Evolutionary conservation across 2,113 vertebrate species (phyloP), one percentile per base, ranked within the genome.

Genomic region (Tauraco erythrolophus): DNA sequence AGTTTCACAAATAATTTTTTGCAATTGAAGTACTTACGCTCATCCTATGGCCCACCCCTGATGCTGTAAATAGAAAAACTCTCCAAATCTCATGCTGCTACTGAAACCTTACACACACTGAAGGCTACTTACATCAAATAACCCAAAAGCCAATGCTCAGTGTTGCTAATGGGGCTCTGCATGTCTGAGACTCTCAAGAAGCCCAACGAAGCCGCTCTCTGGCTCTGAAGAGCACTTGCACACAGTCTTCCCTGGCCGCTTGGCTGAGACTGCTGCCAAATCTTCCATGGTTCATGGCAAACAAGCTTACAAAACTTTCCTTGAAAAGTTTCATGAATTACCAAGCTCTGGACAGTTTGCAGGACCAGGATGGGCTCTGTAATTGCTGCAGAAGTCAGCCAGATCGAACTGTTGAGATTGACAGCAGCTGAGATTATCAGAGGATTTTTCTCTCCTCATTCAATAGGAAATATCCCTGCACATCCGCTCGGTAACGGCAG

Each of bases 201-300:
- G 33, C 76, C n/a, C 21, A 46, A 37, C 0, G 0, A 22, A 68
- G 70, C 39, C 46, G 50, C 72, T 81, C 58, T 17, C 28, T 61
- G 76, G 56, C 31, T 71, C 61, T 62, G 70, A 33, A 66, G 64
- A 53, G 45, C 25, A 5, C 62, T 43, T n/a, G 18, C 18, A 22
- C 45, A 8, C 30, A 74, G 23, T 6, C 14, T 4, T 21, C 35
- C 10, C 50, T 0, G 0, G 22, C 14, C 4, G 1, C 23, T 19
- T 2, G 0, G 31, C 41, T 65, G 69, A 33, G 46, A 18, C 37
- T 27, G 21, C 82, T 82, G 61, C 46, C 30, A 15, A 33, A 14
- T 30, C 83, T 76, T 21, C 5, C 33, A 43, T 13, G 30, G 6
- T 14, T 45, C 41, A 19, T 1, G 1, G 35, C 17, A 76, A 88